Conservation (phyloP, 1,140 invertebrate genomes). For the Habropoda laboriosa region DNA sequence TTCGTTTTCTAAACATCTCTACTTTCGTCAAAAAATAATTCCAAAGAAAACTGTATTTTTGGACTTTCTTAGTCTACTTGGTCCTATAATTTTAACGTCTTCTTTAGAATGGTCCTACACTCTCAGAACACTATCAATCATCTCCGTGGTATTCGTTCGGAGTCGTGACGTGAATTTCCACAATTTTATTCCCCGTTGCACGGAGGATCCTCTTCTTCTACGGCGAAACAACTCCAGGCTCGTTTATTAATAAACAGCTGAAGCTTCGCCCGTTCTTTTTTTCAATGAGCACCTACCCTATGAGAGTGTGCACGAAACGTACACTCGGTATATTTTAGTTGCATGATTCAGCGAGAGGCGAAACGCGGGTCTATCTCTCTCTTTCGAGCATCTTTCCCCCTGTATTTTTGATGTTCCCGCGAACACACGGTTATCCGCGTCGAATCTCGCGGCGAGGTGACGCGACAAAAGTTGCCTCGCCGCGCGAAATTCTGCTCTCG, state of each 20-base stretch:
- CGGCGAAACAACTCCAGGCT: background rate
- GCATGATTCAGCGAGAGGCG: slow-evolving; percentile 66
- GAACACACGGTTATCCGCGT: background rate
- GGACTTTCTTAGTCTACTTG: too few relatives aligned
- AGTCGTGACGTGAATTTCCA: background rate
- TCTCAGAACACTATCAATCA: background rate
- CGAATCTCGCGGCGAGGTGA: slow-evolving; percentile 1
- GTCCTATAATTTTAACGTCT: too few relatives aligned
- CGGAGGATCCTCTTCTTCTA: background rate
- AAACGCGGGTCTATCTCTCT: slow-evolving; percentile 19
- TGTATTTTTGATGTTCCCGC: slow-evolving; percentile 15
- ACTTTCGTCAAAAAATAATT: too few relatives aligned
- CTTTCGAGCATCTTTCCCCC: background rate
- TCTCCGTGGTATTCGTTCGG: too few relatives aligned
- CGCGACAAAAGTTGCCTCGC: background rate
- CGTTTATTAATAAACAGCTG: slow-evolving; percentile 55
- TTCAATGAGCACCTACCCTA: slow-evolving; percentile 27
- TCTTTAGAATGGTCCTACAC: too few relatives aligned
- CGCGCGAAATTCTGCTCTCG: background rate
- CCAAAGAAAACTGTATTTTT: too few relatives aligned
- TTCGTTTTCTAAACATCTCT: too few relatives aligned
- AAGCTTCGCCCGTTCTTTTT: slow-evolving; percentile 1
- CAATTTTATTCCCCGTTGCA: background rate
- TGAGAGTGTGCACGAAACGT: slow-evolving; percentile 31
- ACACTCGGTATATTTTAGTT: slow-evolving; percentile 69